These are phyloP conservation scores for Hassar affinis DNA, from an alignment of 2,113 vertebrate species.

Conservation along the genomic window DNA sequence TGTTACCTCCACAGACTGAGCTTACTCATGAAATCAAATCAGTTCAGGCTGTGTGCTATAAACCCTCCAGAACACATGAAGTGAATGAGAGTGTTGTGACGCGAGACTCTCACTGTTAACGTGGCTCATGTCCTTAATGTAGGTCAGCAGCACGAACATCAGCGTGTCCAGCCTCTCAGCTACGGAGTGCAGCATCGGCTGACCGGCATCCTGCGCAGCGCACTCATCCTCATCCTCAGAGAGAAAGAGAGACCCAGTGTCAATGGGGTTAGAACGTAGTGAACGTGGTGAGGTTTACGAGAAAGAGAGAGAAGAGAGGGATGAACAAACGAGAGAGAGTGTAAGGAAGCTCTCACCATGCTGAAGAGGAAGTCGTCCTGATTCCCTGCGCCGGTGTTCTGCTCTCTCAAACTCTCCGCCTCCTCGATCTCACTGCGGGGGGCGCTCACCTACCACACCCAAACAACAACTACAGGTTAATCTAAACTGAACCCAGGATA, in stretches of 20 bases:
- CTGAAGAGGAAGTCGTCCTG: constrained; percentile 84
- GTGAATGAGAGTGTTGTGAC: too few relatives aligned
- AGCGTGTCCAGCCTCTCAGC: constrained; percentile 87
- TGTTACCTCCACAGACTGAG: not conserved
- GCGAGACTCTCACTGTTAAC: constrained; percentile 75
- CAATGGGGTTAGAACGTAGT: not conserved
- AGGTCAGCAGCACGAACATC: constrained; percentile 82
- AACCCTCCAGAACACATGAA: too few relatives aligned
- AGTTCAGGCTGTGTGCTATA: not conserved
- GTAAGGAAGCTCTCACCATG: constrained; percentile 75
- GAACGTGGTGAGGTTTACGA: too few relatives aligned
- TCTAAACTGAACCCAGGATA: not conserved
- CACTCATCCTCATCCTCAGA: constrained; percentile 80
- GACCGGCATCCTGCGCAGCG: not conserved
- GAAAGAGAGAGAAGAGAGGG: too few relatives aligned
- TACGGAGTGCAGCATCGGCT: constrained; percentile 79
- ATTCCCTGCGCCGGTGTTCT: constrained; percentile 40
- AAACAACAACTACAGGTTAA: constrained; percentile 41
- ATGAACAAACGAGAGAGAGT: too few relatives aligned
- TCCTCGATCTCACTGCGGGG: constrained; percentile 85
- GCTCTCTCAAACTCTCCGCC: constrained; percentile 71
- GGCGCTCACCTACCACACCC: constrained; percentile 78
- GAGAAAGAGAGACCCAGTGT: not conserved
- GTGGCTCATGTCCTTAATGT: constrained; percentile 83
- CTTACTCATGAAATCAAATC: not conserved